These are phyloP conservation scores for Lagodon rhomboides DNA, from an alignment of 2,797 vertebrate genomes.

Conservation along the genomic window DNA sequence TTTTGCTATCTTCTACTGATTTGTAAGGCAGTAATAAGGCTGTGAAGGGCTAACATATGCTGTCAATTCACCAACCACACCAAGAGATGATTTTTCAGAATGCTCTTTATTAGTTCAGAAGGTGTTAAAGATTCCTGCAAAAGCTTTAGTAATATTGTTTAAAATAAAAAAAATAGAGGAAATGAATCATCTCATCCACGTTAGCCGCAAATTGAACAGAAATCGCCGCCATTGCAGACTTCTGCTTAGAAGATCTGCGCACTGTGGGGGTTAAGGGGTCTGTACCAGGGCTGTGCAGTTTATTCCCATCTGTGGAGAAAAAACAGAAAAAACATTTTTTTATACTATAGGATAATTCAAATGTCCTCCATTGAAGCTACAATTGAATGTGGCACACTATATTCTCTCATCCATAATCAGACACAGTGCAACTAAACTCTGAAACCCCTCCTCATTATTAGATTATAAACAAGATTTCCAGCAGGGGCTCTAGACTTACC, in stretches of 20 bases:
- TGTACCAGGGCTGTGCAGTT: neutral
- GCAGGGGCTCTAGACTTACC: neutral
- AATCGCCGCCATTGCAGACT: neutral
- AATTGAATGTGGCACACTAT: no score
- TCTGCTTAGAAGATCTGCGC: no score
- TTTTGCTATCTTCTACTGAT: no score
- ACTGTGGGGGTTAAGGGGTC: neutral
- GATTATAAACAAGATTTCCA: neutral
- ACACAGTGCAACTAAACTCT: no score
- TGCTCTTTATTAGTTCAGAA: neutral
- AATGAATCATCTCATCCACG: neutral
- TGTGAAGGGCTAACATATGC: no score
- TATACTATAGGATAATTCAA: no score
- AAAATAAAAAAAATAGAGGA: neutral
- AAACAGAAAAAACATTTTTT: no score
- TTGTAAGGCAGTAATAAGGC: no score
- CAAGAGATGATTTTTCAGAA: neutral
- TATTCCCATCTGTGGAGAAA: conserved; percentile 2
- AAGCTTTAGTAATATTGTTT: neutral
- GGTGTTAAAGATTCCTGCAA: neutral
- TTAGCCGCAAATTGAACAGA: neutral
- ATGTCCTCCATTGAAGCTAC: no score
- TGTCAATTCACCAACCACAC: no score
- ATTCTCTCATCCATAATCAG: no score
- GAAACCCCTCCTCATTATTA: no score